These are phyloP conservation scores for Villa cingulata DNA, from an alignment of 2,888 invertebrate species.

Conservation along the genomic window DNA sequence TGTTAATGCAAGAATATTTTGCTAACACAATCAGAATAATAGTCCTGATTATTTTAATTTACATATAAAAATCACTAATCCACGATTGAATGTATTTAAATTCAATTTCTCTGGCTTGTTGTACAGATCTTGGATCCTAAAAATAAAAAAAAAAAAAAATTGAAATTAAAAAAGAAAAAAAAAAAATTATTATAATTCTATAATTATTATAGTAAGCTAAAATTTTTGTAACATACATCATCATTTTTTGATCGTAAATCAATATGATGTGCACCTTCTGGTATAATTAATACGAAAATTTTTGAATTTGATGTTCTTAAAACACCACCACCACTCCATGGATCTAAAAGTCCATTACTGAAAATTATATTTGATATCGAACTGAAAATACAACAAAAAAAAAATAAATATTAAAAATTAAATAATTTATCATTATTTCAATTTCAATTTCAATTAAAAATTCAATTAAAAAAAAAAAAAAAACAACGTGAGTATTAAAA, in stretches of 20 bases:
- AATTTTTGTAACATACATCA: slow-evolving; percentile 10
- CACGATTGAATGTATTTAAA: slow-evolving; percentile 20
- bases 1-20: no score
- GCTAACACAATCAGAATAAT: no score
- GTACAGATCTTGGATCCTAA: slow-evolving; percentile 26
- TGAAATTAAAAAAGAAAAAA: not conserved
- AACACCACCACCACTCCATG: slow-evolving; percentile 79
- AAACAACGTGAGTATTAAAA: slow-evolving; percentile 2
- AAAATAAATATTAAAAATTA: slow-evolving; percentile 13
- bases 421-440: no score
- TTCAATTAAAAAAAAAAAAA: no score
- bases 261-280: slow-evolving; percentile 75
- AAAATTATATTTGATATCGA: slow-evolving; percentile 58
- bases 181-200: not conserved
- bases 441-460: not conserved
- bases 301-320: slow-evolving; percentile 50
- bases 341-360: slow-evolving; percentile 76
- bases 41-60: no score
- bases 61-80: slow-evolving; percentile 18
- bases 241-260: slow-evolving; percentile 49
- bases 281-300: slow-evolving; percentile 56
- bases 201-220: not conserved
- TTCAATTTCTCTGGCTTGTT: slow-evolving; percentile 23
- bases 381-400: slow-evolving; percentile 10
- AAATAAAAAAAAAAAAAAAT: slow-evolving; percentile 9